These are phyloP conservation scores for Pemphredon lugubris DNA, from an alignment of 2,888 invertebrate species.

Conservation along the genomic window DNA sequence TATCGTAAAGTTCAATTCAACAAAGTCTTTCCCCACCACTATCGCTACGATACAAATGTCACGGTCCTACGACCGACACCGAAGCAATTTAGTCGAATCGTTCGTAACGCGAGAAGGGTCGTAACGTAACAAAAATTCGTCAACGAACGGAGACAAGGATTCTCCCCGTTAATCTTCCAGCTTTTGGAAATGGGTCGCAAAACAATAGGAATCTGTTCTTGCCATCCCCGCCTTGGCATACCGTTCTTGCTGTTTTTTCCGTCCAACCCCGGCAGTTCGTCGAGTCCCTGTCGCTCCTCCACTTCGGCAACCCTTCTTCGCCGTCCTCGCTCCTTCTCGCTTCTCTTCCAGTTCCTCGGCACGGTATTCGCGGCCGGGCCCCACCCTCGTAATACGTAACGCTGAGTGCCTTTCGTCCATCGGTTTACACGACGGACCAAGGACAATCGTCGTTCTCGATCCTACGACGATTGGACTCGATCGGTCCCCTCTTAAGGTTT, in stretches of 20 bases:
- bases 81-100: too few species aligned
- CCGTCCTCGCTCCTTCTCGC: constrained; percentile 38
- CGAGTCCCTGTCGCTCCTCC: constrained; percentile 35
- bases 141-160: constrained; percentile 56
- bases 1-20: too few species aligned
- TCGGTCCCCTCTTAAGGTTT: constrained; percentile 2
- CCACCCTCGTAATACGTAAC: constrained; percentile 44
- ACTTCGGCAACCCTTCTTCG: constrained; percentile 28
- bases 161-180: constrained; percentile 73
- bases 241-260: constrained; percentile 52
- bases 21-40: too few species aligned
- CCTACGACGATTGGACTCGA: constrained; percentile 13
- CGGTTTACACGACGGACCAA: neutral
- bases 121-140: constrained; percentile 56
- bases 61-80: too few species aligned
- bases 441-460: constrained; percentile 10
- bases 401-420: constrained; percentile 25
- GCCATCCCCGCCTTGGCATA: constrained; percentile 47
- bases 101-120: too few species aligned
- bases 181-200: constrained; percentile 75
- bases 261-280: constrained; percentile 49
- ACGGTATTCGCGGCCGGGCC: constrained; percentile 32
- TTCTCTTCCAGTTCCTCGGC: constrained; percentile 24
- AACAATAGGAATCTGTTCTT: constrained; percentile 69
- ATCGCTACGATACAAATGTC: too few species aligned